Base-by-base conservation (phyloP, 1,140 invertebrate species). In the Drosophila insularis region DNA sequence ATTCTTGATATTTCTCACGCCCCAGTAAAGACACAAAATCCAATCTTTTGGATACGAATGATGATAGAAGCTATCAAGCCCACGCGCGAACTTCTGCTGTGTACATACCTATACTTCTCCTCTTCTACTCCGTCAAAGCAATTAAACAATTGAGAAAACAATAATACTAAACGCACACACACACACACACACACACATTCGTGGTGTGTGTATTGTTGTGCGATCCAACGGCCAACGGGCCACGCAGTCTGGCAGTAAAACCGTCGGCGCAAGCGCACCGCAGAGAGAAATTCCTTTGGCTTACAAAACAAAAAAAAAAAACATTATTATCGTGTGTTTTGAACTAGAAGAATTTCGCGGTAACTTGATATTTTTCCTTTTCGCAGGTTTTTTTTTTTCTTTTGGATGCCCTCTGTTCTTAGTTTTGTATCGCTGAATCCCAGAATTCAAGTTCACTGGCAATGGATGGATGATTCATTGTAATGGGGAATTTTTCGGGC, bases 131-230 rank as follows among this genome's bases (percentile, higher is more conserved):
- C 35, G 58, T 59, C 56, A 73, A 73, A 40, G 62, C 68, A 75
- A 72, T 86, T 75, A 81, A 85, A 74, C 81, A 81, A 86, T 86
- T 71, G 68, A 81, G 19, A 50, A 50, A 50, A 50, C 17, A 50
- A 50, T 50, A 71, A 78, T 79, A 74, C 71, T 67, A 76, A 78
- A 71, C 32, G 31, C 23, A 55, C 68, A 62, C 61, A 31, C 37
- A 32, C 31, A 31, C 39, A 43, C 23, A 55, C 19, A 56, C 14
- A 66, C 62, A 68, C 71, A 56, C 37, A n/a, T n/a, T 39, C 31
- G 14, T 32, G 31, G 6, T 53, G 27, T 27, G 27, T 32, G 31
- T 39, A 43, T 66, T 8, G n/a, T 5, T 46, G 50, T 73, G 72
- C 3, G 19, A 55, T 56, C 64, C 31, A 43, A 62, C 66, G 66